Evolutionary conservation across 1,140 invertebrate genomes (phyloP).

Genomic region (Heliconius eleuchia): DNA sequence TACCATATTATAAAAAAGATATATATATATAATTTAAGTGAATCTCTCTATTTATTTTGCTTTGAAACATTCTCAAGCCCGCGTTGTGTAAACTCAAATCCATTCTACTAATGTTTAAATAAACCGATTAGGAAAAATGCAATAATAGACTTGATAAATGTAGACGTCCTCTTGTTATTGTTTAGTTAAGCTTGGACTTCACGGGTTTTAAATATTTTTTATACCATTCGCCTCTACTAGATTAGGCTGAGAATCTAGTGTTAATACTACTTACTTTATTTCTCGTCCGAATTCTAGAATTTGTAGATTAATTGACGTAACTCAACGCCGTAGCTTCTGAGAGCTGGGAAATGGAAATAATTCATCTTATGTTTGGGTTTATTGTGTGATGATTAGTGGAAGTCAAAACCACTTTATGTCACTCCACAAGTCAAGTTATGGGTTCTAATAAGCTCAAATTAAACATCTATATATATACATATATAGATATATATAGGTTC

Average conservation of each 20-base stretch:
- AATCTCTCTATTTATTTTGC: conserved; percentile 50
- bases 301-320: too few species aligned
- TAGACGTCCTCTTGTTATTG: conserved; percentile 47
- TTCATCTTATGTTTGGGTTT: too few species aligned
- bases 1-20: not conserved
- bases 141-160: conserved; percentile 60
- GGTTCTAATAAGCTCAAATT: too few species aligned
- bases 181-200: conserved; percentile 32
- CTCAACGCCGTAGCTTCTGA: too few species aligned
- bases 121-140: conserved; percentile 64
- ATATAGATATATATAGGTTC: not conserved
- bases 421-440: too few species aligned
- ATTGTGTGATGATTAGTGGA: too few species aligned
- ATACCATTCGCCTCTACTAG: too few species aligned
- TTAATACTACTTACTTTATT: too few species aligned
- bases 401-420: not conserved
- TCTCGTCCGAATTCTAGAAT: too few species aligned
- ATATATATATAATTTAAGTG: not conserved
- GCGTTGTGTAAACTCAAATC: conserved; percentile 55
- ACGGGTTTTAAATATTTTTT: not conserved
- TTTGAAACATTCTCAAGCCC: conserved; percentile 48
- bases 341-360: too few species aligned
- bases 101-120: conserved; percentile 54
- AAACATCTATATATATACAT: too few species aligned
- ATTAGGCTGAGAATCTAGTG: too few species aligned